Evolutionary conservation across 2,888 invertebrate species (phyloP).

Genomic region (Pachycephus smyrnensis): DNA sequence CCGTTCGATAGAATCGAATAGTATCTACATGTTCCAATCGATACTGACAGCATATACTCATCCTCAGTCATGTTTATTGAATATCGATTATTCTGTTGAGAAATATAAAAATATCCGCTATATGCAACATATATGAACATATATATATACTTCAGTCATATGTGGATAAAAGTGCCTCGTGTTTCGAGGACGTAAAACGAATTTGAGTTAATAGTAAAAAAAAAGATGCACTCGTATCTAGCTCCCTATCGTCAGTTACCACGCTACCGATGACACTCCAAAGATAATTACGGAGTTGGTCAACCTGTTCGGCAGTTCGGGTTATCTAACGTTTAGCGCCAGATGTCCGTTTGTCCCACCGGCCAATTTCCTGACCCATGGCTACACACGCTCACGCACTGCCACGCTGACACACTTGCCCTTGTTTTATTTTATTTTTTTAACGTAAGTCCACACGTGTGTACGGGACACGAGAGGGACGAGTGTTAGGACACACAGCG

Average conservation of each 20-base stretch:
- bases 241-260: conserved; percentile 36
- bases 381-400: conserved; percentile 8
- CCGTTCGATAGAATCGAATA: background rate
- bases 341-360: conserved; percentile 48
- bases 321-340: conserved; percentile 61
- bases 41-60: background rate
- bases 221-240: background rate
- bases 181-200: background rate
- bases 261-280: conserved; percentile 24
- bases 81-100: background rate
- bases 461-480: conserved; percentile 20
- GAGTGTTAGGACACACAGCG: conserved; percentile 16
- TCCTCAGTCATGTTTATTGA: background rate
- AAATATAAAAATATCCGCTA: background rate
- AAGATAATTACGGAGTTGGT: conserved; percentile 51
- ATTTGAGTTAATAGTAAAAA: background rate
- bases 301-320: conserved; percentile 55
- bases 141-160: background rate
- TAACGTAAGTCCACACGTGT: conserved; percentile 4
- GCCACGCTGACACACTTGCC: conserved; percentile 12
- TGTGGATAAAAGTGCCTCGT: background rate
- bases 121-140: too few species aligned
- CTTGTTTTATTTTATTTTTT: background rate
- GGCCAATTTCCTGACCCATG: conserved; percentile 43
- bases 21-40: background rate